Percentiles rank a stretch among this genome's conserved stretches.
Conservation (phyloP, 2,113 vertebrate genomes). For the Hypanus sabinus region DNA sequence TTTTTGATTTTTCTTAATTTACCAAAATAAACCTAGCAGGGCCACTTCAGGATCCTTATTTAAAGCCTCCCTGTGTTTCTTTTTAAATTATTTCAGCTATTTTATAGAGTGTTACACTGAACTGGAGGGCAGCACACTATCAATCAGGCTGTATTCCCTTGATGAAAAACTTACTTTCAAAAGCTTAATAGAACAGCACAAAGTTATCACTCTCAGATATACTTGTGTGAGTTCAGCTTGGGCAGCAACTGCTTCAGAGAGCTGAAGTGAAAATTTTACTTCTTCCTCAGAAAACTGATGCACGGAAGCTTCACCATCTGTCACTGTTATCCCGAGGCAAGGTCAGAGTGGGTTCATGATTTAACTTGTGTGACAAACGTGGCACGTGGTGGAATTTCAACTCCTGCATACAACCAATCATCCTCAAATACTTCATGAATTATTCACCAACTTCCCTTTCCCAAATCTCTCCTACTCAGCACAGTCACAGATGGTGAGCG, state of each 20-base stretch:
- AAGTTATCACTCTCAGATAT: not conserved
- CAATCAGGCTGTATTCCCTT: not conserved
- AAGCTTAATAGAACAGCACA: not conserved
- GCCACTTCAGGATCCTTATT: too few species aligned
- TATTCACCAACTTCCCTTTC: not conserved
- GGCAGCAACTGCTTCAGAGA: not conserved
- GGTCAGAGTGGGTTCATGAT: not conserved
- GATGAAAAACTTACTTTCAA: not conserved
- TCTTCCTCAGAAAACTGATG: not conserved
- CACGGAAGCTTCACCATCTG: not conserved
- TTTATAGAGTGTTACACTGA: not conserved
- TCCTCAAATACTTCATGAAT: not conserved
- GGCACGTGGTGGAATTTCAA: not conserved
- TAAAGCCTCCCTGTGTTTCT: too few species aligned
- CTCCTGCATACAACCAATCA: not conserved
- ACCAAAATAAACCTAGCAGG: too few species aligned
- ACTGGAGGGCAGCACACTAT: not conserved
- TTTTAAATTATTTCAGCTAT: not conserved
- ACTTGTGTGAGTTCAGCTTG: not conserved
- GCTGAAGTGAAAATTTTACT: not conserved
- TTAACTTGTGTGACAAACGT: not conserved
- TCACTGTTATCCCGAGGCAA: not conserved
- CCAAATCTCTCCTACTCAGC: not conserved
- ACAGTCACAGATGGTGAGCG: not conserved
- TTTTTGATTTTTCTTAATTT: not conserved